phyloP scores from a whole-genome alignment of 2,113 vertebrate species.

The Cryptomyrus ogoouensis region DNA sequence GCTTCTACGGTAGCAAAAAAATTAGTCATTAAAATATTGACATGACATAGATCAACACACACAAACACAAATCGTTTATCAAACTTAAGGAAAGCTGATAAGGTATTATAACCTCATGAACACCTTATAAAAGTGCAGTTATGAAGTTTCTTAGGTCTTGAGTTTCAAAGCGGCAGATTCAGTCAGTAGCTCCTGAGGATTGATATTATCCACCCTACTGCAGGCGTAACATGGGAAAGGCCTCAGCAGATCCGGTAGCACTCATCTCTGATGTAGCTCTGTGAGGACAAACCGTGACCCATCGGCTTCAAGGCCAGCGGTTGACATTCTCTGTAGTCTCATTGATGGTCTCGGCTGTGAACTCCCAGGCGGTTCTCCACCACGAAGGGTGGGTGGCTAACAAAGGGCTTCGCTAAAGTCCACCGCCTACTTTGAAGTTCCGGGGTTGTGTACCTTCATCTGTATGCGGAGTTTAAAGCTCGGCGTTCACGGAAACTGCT shows the following conservation, averaged over 20 bases:
- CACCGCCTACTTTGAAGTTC: not conserved
- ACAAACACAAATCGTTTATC: not conserved
- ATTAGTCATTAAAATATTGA: not conserved
- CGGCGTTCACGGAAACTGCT: not conserved
- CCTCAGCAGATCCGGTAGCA: not conserved
- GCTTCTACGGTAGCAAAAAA: not conserved
- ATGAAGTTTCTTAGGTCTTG: not conserved
- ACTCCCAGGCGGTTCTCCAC: not conserved
- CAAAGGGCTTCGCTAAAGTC: conserved; percentile 1
- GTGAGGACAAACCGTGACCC: not conserved
- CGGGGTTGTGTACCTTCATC: not conserved
- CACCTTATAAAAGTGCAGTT: not conserved
- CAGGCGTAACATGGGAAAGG: not conserved
- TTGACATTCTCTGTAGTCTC: not conserved
- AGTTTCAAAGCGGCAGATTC: not conserved
- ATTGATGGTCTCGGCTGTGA: not conserved
- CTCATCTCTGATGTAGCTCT: not conserved
- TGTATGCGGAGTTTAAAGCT: not conserved
- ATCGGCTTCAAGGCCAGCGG: not conserved
- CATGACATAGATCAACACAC: not conserved
- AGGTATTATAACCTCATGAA: not conserved
- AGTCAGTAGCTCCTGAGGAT: not conserved
- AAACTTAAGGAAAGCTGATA: not conserved
- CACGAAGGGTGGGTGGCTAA: not conserved
- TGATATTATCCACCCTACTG: not conserved